Evolutionary conservation across 2,888 invertebrate genomes (phyloP).

Genomic region (Dicycla oo): DNA sequence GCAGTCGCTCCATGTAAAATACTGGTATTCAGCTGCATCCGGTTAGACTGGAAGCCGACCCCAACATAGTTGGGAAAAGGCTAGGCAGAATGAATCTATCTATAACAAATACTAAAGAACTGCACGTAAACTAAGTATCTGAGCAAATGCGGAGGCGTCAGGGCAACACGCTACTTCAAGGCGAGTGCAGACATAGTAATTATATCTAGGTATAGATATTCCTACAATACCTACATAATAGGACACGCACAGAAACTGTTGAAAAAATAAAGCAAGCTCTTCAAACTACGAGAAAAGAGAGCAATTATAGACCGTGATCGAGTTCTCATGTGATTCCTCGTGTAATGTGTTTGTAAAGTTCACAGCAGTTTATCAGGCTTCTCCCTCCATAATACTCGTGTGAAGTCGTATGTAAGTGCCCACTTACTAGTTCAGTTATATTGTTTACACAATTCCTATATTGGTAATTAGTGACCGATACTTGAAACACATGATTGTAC

Average conservation of each 20-base stretch:
- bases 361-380: constrained; percentile 17
- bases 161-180: not conserved
- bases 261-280: not conserved
- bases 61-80: too few species aligned
- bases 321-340: constrained; percentile 1
- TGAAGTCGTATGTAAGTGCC: not conserved
- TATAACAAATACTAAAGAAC: not conserved
- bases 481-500: too few species aligned
- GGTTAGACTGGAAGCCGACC: too few species aligned
- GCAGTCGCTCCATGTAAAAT: too few species aligned
- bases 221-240: not conserved
- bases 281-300: not conserved
- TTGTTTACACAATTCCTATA: not conserved
- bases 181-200: not conserved
- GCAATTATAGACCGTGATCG: not conserved
- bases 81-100: too few species aligned
- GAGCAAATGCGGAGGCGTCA: not conserved
- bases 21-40: too few species aligned
- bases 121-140: not conserved
- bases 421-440: not conserved
- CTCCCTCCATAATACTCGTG: not conserved
- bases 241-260: not conserved
- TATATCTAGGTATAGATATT: not conserved
- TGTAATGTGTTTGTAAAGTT: not conserved
- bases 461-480: too few species aligned